Evolutionary conservation across 2,888 invertebrate genomes (phyloP), one percentile per base, ranked within the genome.

Genomic region (Gandaritis pyraliata): DNA sequence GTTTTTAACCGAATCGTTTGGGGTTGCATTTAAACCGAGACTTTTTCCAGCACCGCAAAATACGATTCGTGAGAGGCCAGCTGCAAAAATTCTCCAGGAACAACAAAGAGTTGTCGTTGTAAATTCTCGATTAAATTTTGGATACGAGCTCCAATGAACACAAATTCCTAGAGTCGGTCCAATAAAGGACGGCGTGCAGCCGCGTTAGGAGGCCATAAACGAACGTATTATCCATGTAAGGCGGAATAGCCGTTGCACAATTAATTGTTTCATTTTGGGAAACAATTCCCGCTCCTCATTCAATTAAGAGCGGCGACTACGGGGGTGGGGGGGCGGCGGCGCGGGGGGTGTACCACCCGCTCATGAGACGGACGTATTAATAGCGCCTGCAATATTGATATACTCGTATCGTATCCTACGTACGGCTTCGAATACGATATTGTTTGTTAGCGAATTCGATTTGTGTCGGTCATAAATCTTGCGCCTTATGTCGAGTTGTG

Each of bases 201-300:
- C 91, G 88, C 91, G 92, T 90, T 91, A 91, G 92, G 89, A 89
- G 89, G 85, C 90, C 86, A 91, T 91, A 91, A 91, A 92, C 91
- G 92, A 88, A 90, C 91, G 90, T 90, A 91, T 92, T 92, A 92
- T 91, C 92, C 92, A 92, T 92, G 91, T 92, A 92, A 92, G 92
- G 90, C 92, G 90, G 86, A 90, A 92, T 92, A 90, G 91, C 92
- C 92, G 91, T 92, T 92, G 91, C 92, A 92, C 92, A 92, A 92
- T 92, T 92, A 92, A 92, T 92, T 92, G 92, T 92, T 92, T 92
- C 91, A 92, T 92, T 92, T 92, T 91, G 91, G 92, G 92, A 92
- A 91, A 92, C 92, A 92, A 91, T 92, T 92, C 90, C 91, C 91
- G 90, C 91, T 92, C 91, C 92, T 92, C 92, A 92, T 92, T 92